Evolutionary conservation across 2,888 invertebrate species (phyloP).

Genomic region (Aleiodes leptofemur): DNA sequence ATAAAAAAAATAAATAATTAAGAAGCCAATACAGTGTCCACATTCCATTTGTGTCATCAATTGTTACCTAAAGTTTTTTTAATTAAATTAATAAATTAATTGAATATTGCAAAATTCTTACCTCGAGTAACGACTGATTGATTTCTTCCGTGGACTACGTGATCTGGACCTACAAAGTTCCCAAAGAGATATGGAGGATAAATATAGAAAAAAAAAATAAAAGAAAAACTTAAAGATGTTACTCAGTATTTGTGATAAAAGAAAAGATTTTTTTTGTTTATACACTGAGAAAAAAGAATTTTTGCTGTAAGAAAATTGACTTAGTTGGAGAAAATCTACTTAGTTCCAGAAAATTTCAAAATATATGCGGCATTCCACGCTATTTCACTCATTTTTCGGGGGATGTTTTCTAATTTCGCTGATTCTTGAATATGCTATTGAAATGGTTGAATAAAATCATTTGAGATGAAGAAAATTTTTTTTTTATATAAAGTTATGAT

Average conservation of each 20-base stretch:
- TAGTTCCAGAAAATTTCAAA: no score
- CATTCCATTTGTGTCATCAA: conserved; percentile 45
- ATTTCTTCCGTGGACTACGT: conserved; percentile 59
- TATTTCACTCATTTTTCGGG: no score
- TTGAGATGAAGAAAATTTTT: no score
- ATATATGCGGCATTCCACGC: no score
- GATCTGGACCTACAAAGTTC: conserved; percentile 59
- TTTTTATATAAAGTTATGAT: no score
- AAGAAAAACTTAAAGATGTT: conserved; percentile 3
- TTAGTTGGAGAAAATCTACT: no score
- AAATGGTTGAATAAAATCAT: no score
- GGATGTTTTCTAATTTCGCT: no score
- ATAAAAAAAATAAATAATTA: conserved; percentile 57
- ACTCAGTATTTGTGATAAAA: conserved; percentile 1
- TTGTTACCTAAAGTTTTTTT: neutral
- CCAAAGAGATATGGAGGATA: conserved; percentile 56
- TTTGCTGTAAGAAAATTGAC: no score
- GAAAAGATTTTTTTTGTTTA: neutral
- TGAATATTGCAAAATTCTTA: conserved; percentile 40
- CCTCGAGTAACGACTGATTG: conserved; percentile 63
- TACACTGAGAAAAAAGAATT: no score
- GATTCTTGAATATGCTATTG: no score
- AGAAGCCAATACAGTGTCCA: conserved; percentile 39
- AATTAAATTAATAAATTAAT: neutral
- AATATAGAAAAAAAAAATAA: conserved; percentile 15